Evolutionary conservation across 1,140 invertebrate species (phyloP).

Genomic region (Neuroterus valhalla): DNA sequence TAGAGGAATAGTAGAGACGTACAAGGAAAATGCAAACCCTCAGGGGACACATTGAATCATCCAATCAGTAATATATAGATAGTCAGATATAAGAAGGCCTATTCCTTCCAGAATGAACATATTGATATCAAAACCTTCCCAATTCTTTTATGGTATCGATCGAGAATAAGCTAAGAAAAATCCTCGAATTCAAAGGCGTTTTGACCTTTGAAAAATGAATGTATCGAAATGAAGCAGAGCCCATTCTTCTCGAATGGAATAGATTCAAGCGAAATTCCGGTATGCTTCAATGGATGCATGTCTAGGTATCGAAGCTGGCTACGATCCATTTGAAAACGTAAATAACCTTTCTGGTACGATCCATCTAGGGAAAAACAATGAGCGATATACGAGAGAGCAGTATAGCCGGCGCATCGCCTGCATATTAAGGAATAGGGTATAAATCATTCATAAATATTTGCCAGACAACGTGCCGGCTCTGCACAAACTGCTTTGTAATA

Average conservation of each 20-base stretch:
- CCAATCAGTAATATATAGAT: too few species aligned
- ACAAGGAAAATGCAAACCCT: too few species aligned
- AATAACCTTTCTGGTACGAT: constrained; percentile 4
- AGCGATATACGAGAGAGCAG: background rate
- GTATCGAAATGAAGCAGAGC: background rate
- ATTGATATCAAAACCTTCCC: too few species aligned
- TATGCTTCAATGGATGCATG: background rate
- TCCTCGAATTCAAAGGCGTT: too few species aligned
- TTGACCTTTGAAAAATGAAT: too few species aligned
- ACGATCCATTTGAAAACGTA: constrained; percentile 1
- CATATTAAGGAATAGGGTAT: background rate
- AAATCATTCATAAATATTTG: constrained; percentile 7
- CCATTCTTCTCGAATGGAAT: background rate
- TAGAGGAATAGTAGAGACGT: too few species aligned
- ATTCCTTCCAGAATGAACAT: too few species aligned
- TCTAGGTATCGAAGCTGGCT: background rate
- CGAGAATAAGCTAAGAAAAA: too few species aligned
- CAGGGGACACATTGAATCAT: too few species aligned
- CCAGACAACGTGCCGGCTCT: background rate
- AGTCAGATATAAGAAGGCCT: too few species aligned
- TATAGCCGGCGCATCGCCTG: background rate
- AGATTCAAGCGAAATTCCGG: background rate
- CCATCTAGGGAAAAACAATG: constrained; percentile 6
- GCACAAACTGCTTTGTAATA: background rate
- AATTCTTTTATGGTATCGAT: too few species aligned